Percentiles rank a stretch among this genome's conserved stretches.
These are phyloP conservation scores for Lutjanus argentimaculatus DNA, from an alignment of 2,797 vertebrate genomes.

Conservation along the genomic window DNA sequence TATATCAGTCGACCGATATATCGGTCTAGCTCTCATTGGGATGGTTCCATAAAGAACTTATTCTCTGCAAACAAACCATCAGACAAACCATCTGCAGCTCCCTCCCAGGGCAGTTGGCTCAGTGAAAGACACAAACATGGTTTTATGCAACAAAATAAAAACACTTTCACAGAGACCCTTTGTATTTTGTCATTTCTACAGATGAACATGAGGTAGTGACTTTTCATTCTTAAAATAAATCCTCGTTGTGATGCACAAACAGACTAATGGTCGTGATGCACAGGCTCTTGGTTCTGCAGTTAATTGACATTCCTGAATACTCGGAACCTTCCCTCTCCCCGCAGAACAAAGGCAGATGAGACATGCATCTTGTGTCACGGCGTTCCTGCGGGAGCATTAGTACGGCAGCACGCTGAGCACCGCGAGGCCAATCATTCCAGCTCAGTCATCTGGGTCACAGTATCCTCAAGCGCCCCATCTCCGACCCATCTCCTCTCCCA, in stretches of 20 bases:
- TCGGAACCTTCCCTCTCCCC: slow-evolving; percentile 5
- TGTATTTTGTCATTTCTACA: not conserved
- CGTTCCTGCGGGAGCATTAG: slow-evolving; percentile 42
- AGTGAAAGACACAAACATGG: not conserved
- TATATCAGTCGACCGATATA: too few species aligned
- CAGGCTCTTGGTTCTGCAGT: not conserved
- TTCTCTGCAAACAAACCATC: slow-evolving; percentile 11
- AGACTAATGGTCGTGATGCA: slow-evolving; percentile 5
- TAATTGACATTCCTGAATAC: slow-evolving; percentile 40
- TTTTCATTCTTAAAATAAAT: slow-evolving; percentile 1
- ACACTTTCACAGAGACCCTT: not conserved
- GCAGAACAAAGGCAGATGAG: slow-evolving; percentile 59
- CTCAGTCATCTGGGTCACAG: slow-evolving; percentile 71
- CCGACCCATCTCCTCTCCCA: slow-evolving; percentile 55
- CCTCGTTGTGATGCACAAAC: slow-evolving; percentile 13
- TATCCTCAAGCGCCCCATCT: slow-evolving; percentile 65
- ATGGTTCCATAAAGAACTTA: not conserved
- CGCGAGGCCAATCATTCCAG: slow-evolving; percentile 57
- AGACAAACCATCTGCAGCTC: slow-evolving; percentile 31
- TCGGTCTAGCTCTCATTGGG: too few species aligned
- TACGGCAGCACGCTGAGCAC: slow-evolving; percentile 30
- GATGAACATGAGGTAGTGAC: not conserved
- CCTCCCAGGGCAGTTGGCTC: not conserved
- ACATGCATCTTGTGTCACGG: slow-evolving; percentile 59
- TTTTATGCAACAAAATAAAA: slow-evolving; percentile 25